Evolutionary conservation across 1,140 invertebrate genomes (phyloP), one percentile per base, ranked within the genome.

Genomic region (Achroia grisella): DNA sequence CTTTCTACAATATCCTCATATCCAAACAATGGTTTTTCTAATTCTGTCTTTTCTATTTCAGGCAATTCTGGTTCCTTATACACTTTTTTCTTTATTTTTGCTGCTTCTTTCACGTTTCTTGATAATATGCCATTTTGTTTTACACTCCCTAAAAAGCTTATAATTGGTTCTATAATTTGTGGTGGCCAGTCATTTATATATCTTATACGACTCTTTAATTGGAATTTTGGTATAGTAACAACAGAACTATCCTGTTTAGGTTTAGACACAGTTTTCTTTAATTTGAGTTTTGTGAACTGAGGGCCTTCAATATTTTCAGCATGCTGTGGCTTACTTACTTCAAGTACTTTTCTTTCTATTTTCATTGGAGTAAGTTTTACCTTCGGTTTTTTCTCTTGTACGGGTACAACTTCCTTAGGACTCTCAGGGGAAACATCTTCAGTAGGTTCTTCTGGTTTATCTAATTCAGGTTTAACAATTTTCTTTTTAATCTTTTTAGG

Each of bases 61-160:
- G 83, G 80, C 31, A 87, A 51, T 35, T 67, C 61, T 9, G 70
- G 62, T 53, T 77, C 48, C 39, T 75, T 72, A 6, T 74, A 64
- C 12, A 82, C 70, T 35, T 82, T 86, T 60, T 90, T 91, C 46
- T 90, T 89, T 36, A 86, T 64, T 72, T 91, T 89, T 46, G 89
- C 71, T 4, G 92, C 91, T 73, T 92, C 90, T 71, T 90, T 88
- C 1, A 90, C 81, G 70, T 92, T 93, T 70, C 92, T 86, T 1
- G 91, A 92, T 28, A 93, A 62, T 52, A 91, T 88, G 31, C 92
- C 91, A 64, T 88, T 87, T 71, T 92, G 77, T 39, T 86, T 66
- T 17, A 89, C 76, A 72, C 88, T 84, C 53, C 88, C 85, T 1
- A 91, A 53, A 33, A 70, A 48, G 8, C 71, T 87, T 8, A 91